These are phyloP conservation scores for Gopherus evgoodei DNA, from an alignment of 2,113 vertebrate species.

Conservation along the genomic window DNA sequence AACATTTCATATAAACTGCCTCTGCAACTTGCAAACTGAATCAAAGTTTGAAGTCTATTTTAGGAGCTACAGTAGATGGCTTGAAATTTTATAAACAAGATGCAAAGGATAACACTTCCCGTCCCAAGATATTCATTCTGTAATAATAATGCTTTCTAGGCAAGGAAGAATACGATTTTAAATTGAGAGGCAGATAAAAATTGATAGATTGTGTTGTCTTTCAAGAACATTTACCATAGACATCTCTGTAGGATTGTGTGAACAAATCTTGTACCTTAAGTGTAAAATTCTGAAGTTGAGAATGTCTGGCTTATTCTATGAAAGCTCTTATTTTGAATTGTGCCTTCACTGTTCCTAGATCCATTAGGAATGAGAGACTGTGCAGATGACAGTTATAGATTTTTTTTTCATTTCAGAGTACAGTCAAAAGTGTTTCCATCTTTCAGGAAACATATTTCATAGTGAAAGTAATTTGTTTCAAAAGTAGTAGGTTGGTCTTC, in stretches of 20 bases:
- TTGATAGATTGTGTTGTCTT: not conserved
- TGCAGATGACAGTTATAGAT: not conserved
- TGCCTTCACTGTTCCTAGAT: not conserved
- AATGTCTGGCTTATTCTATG: not conserved
- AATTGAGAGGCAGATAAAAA: constrained; percentile 1
- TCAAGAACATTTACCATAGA: not conserved
- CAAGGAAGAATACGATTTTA: not conserved
- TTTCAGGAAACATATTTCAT: not conserved
- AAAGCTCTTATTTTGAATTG: not conserved
- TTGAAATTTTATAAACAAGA: constrained; percentile 24
- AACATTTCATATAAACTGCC: accelerated
- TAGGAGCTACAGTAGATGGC: constrained; percentile 2
- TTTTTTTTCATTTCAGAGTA: not conserved
- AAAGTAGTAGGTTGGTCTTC: not conserved
- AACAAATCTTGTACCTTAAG: constrained; percentile 39
- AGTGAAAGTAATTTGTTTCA: not conserved
- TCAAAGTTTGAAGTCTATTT: constrained; percentile 15
- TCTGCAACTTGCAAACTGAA: not conserved
- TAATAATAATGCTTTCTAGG: constrained; percentile 11
- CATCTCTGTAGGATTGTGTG: not conserved
- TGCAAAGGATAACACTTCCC: not conserved
- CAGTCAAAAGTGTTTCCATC: not conserved
- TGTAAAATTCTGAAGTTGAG: constrained; percentile 20
- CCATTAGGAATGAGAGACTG: not conserved
- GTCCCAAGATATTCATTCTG: not conserved